A percentile compares a stretch with the other conserved stretches of the same genome.
These are phyloP conservation scores for Eulemur rubriventer DNA, from an alignment of 2,797 vertebrate species.

Conservation along the genomic window DNA sequence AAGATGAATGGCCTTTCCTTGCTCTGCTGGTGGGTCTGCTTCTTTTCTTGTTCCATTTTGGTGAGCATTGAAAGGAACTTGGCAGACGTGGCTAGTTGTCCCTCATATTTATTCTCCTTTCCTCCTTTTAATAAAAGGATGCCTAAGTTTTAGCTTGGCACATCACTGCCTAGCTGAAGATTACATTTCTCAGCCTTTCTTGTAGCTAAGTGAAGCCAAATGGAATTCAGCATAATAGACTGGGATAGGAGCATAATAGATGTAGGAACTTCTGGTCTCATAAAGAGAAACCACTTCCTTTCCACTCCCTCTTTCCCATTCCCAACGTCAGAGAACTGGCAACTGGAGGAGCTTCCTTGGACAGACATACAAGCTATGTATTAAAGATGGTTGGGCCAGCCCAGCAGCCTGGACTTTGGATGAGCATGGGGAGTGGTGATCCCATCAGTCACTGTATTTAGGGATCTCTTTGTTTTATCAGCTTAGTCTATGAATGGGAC, in stretches of 20 bases:
- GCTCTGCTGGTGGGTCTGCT: background rate
- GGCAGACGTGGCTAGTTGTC: background rate
- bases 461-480: background rate
- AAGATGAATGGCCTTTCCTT: background rate
- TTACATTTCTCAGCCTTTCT: slow-evolving; percentile 11
- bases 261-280: background rate
- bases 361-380: background rate
- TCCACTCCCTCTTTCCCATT: background rate
- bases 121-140: background rate
- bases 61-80: background rate
- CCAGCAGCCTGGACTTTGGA: background rate
- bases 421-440: background rate
- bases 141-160: background rate
- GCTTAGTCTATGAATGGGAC: background rate
- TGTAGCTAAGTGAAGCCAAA: background rate
- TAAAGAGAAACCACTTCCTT: background rate
- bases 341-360: background rate
- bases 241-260: background rate
- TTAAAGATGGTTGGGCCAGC: background rate
- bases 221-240: background rate
- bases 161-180: background rate
- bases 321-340: background rate
- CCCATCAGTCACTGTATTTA: background rate
- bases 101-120: background rate
- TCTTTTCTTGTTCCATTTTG: background rate